Evolutionary conservation across 2,888 invertebrate species (phyloP).

Genomic region (Leptopilina syphax): DNA sequence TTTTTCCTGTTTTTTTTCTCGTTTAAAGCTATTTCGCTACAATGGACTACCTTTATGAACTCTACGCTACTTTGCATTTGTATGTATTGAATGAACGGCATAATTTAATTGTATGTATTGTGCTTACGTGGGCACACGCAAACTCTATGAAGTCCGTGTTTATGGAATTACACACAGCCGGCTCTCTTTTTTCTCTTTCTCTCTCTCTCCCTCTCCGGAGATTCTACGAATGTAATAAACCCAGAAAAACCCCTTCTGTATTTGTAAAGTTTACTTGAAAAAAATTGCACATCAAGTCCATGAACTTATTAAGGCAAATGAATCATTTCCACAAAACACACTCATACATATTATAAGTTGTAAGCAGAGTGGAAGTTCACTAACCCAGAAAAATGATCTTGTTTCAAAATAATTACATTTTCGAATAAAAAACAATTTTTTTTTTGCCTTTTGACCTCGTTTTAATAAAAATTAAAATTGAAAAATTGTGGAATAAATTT

Average conservation of each 20-base stretch:
- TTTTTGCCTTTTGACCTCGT: too few relatives aligned
- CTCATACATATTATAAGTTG: too few relatives aligned
- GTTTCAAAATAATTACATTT: neutral
- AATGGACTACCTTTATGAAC: conserved; percentile 74
- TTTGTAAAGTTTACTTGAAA: conserved; percentile 15
- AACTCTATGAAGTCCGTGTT: conserved; percentile 62
- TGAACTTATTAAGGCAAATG: conserved; percentile 6
- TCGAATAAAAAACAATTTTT: too few relatives aligned
- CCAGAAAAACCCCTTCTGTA: neutral
- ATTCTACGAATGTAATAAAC: conserved; percentile 32
- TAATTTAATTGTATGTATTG: conserved; percentile 63
- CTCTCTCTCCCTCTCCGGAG: neutral
- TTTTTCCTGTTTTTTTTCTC: conserved; percentile 54
- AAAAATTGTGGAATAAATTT: too few relatives aligned
- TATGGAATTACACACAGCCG: conserved; percentile 56
- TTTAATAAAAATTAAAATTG: too few relatives aligned
- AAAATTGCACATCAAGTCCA: conserved; percentile 1
- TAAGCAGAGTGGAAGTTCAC: neutral
- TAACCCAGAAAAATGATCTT: neutral
- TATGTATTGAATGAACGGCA: conserved; percentile 70
- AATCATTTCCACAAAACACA: neutral
- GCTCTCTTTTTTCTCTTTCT: neutral
- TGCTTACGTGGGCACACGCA: conserved; percentile 67
- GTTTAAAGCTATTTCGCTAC: conserved; percentile 75
- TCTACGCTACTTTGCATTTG: conserved; percentile 74